Evolutionary conservation across 2,888 invertebrate genomes (phyloP), one percentile per base, ranked within the genome.

Genomic region (Volucella zonaria): DNA sequence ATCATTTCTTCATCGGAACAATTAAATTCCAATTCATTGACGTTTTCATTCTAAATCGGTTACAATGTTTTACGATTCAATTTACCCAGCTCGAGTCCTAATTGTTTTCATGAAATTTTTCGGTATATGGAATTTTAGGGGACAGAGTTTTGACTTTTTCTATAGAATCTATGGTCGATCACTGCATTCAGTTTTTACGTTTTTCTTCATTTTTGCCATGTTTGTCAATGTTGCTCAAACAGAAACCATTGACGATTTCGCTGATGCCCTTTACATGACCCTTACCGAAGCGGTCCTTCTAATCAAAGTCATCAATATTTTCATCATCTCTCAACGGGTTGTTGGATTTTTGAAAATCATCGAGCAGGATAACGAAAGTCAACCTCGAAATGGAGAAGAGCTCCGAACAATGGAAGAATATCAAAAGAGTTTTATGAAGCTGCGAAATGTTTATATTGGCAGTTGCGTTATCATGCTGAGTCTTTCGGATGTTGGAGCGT

Each of bases 201-300:
- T 56, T 11, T 8, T 56, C 3, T 74, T 74, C 18, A 64, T 74
- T 31, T 23, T 15, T n/a, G 49, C 42, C 9, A 73, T 62, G 73
- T 52, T 23, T 12, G 52, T 61, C 3, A 61, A 73, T 8, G 73
- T 61, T 2, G n/a, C 52, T 0, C 43, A 40, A 15, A 73, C 18
- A 15, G 52, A 61, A 6, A 61, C 51, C 14, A 61, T 73, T 42
- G 87, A 88, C 18, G 61, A 88, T 18, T 88, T 87, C 1, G 87
- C 87, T 15, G 86, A 88, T 49, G 87, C 89, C 1, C 42, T 90
- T 2, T 89, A 89, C 64, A 90, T 90, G 87, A 86, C 88, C 0
- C 42, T 90, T 8, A 87, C 90, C 0, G 76, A 87, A 40, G 49
- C 87, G 23, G 88, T 87, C 0, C 56, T 89, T 51, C 9, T 89